These are phyloP conservation scores for Ctenopoma multispine DNA, from an alignment of 2,797 vertebrate genomes.

Conservation along the genomic window DNA sequence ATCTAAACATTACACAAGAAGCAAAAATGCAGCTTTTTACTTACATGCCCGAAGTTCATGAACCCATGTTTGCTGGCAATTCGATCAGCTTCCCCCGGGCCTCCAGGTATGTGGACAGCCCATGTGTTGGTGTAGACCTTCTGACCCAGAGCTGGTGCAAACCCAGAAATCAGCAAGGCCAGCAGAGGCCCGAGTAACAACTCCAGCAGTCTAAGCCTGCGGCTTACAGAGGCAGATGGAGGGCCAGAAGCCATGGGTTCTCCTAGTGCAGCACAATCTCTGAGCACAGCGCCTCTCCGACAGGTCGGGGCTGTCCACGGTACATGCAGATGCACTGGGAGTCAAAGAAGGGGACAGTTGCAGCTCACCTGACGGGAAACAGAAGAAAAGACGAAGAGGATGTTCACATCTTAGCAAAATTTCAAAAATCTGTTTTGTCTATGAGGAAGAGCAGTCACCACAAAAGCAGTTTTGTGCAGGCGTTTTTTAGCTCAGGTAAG, in stretches of 20 bases:
- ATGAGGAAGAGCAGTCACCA: not conserved
- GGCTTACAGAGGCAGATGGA: constrained; percentile 85
- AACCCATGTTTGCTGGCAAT: constrained; percentile 93
- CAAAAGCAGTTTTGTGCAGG: constrained; percentile 14
- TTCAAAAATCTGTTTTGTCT: constrained; percentile 1
- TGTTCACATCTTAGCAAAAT: constrained; percentile 1
- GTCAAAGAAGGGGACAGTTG: constrained; percentile 58
- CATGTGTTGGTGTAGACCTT: constrained; percentile 95
- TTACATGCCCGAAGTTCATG: constrained; percentile 91
- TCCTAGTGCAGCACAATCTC: constrained; percentile 72
- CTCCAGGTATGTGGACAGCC: constrained; percentile 92
- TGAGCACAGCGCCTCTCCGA: constrained; percentile 68
- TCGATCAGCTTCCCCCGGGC: constrained; percentile 85
- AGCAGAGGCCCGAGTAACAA: constrained; percentile 86
- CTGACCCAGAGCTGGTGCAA: constrained; percentile 78
- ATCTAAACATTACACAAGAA: not conserved
- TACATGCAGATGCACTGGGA: constrained; percentile 72
- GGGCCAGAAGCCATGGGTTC: constrained; percentile 76
- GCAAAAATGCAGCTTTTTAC: constrained; percentile 61
- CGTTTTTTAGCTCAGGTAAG: constrained; percentile 23
- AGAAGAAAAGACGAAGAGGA: constrained; percentile 5
- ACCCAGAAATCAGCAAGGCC: constrained; percentile 82
- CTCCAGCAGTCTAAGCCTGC: constrained; percentile 81
- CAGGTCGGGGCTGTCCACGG: constrained; percentile 59
- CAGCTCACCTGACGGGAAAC: constrained; percentile 72